A percentile compares a stretch with the other conserved stretches of the same genome.
phyloP scores from a whole-genome alignment of 2,797 vertebrate species.

The Micromesistius poutassou region DNA sequence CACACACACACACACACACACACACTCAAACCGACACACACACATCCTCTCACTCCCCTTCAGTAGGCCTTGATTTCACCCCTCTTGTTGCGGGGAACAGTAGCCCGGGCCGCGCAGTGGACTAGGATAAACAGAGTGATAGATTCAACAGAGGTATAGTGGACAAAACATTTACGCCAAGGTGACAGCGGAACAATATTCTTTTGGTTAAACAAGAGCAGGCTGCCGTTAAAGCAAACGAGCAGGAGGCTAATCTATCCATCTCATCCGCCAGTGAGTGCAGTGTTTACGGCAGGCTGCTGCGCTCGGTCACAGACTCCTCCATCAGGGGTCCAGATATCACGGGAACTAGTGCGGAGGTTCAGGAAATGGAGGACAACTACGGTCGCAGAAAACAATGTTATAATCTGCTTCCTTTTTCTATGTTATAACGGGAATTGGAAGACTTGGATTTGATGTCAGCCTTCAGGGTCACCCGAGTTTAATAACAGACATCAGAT shows the following conservation, averaged over 20 bases:
- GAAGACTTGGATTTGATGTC: neutral
- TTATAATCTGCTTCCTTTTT: neutral
- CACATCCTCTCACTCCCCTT: conserved; percentile 25
- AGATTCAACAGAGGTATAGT: conserved; percentile 57
- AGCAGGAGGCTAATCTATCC: conserved; percentile 41
- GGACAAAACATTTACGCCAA: conserved; percentile 69
- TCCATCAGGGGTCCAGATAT: neutral
- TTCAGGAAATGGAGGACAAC: neutral
- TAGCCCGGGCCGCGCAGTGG: conserved; percentile 59
- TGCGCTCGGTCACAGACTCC: neutral
- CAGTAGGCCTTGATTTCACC: conserved; percentile 22
- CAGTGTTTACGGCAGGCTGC: conserved; percentile 18
- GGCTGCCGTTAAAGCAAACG: conserved; percentile 48
- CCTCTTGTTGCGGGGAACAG: conserved; percentile 47
- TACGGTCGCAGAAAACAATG: too few relatives aligned
- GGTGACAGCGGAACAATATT: conserved; percentile 67
- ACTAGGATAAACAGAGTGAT: conserved; percentile 67
- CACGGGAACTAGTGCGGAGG: neutral
- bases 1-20: neutral
- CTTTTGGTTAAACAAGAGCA: conserved; percentile 66
- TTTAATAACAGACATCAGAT: too few relatives aligned
- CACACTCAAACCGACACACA: conserved; percentile 48
- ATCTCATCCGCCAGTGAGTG: conserved; percentile 32
- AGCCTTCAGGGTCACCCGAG: neutral
- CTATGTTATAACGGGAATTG: neutral